Conservation (phyloP, 2,888 invertebrate genomes). For the Oxyteleia sp. region DNA sequence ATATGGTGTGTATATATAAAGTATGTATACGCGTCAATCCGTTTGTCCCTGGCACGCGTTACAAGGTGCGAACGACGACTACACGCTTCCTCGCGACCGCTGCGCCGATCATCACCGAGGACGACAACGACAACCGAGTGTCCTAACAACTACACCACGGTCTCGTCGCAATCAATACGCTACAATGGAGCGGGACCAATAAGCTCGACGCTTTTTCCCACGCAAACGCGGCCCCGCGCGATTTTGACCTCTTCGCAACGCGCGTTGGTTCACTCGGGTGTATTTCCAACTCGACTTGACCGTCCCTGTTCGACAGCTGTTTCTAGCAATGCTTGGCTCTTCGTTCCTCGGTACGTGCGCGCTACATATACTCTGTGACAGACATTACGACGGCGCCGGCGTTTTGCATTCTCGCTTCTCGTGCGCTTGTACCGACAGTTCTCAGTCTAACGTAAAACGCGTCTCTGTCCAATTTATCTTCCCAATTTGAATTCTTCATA, state of each 20-base stretch:
- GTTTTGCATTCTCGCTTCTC: slow-evolving; percentile 53
- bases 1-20: slow-evolving; percentile 20
- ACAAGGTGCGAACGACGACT: slow-evolving; percentile 71
- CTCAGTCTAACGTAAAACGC: slow-evolving; percentile 31
- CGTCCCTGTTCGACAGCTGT: slow-evolving; percentile 2
- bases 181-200: slow-evolving; percentile 87
- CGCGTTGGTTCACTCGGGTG: slow-evolving; percentile 51
- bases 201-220: slow-evolving; percentile 87
- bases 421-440: slow-evolving; percentile 35
- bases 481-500: slow-evolving; percentile 31
- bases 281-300: slow-evolving; percentile 49
- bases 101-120: slow-evolving; percentile 81
- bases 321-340: neutral
- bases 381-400: slow-evolving; percentile 60
- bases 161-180: slow-evolving; percentile 87
- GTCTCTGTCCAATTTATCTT: slow-evolving; percentile 40
- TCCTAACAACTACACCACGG: slow-evolving; percentile 85
- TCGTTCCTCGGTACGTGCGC: slow-evolving; percentile 40
- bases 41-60: slow-evolving; percentile 68
- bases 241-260: slow-evolving; percentile 72
- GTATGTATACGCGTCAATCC: slow-evolving; percentile 25
- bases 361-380: slow-evolving; percentile 41
- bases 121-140: slow-evolving; percentile 84
- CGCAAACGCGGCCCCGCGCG: slow-evolving; percentile 84
- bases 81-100: slow-evolving; percentile 76